Conservation (phyloP, 2,113 vertebrate species). For the Seriola quinqueradiata region DNA sequence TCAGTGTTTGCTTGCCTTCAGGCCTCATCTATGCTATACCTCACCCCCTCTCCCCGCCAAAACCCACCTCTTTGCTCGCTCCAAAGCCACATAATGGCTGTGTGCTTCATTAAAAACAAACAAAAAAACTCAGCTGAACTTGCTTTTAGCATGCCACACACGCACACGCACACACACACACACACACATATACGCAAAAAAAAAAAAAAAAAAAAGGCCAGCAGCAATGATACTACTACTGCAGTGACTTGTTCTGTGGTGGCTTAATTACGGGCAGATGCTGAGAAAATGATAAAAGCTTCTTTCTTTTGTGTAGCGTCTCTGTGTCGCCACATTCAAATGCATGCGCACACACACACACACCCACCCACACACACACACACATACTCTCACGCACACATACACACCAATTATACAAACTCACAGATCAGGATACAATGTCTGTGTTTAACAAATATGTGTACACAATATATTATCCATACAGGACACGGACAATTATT, state of each 20-base stretch:
- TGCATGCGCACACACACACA: conserved; percentile 22
- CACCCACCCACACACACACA: conserved; percentile 2
- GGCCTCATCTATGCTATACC: conserved; percentile 63
- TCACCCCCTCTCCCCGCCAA: background rate
- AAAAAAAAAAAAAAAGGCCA: conserved; percentile 38
- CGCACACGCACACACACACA: conserved; percentile 29
- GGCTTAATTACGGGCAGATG: conserved; percentile 76
- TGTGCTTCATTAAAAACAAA: conserved; percentile 56
- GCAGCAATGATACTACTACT: conserved; percentile 49
- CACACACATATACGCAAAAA: background rate
- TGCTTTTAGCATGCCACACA: conserved; percentile 34
- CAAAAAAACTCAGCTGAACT: conserved; percentile 43
- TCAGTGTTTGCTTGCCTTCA: conserved; percentile 46
- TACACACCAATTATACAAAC: conserved; percentile 19
- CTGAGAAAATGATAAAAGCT: conserved; percentile 63
- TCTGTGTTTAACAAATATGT: background rate
- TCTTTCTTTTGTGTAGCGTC: conserved; percentile 58
- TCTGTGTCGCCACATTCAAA: conserved; percentile 30
- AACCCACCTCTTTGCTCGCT: conserved; percentile 33
- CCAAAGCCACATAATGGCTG: conserved; percentile 74
- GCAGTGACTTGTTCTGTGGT: conserved; percentile 78
- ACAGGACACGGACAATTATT: background rate
- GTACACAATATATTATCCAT: background rate
- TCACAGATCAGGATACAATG: background rate
- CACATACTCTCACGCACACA: background rate